phyloP scores from a whole-genome alignment of 1,140 invertebrate genomes.

The Nymphalis io region DNA sequence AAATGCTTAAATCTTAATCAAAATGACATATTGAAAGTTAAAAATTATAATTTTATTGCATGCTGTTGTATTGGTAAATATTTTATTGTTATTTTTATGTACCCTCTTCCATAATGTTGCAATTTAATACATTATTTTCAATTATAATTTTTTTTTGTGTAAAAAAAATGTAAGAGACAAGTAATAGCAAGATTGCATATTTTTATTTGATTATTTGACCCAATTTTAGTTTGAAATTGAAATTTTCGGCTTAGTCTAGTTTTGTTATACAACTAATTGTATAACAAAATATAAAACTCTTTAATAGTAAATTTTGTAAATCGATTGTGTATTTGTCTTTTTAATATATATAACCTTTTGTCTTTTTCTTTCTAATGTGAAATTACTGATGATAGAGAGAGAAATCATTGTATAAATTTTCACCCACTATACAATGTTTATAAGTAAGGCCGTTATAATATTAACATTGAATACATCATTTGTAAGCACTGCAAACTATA shows the following conservation, averaged over 20 bases:
- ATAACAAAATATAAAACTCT: too few species aligned
- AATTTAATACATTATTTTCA: slow-evolving; percentile 7
- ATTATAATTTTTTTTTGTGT: slow-evolving; percentile 1
- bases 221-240: background rate
- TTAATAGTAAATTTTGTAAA: too few species aligned
- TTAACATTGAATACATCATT: too few species aligned
- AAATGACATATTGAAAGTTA: slow-evolving; percentile 56
- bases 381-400: too few species aligned
- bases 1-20: slow-evolving; percentile 19
- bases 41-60: slow-evolving; percentile 74
- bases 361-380: too few species aligned
- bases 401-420: too few species aligned
- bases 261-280: too few species aligned
- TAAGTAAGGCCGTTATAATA: too few species aligned
- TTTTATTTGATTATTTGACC: background rate
- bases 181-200: background rate
- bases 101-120: slow-evolving; percentile 3
- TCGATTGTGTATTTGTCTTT: too few species aligned
- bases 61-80: slow-evolving; percentile 72
- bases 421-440: too few species aligned
- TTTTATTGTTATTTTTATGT: slow-evolving; percentile 57
- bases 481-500: background rate
- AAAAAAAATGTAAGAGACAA: background rate
- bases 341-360: too few species aligned
- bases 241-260: too few species aligned